Percentiles rank a stretch among this genome's conserved stretches.
Conservation (phyloP, 2,113 vertebrate genomes). For the Triplophysa rosa region DNA sequence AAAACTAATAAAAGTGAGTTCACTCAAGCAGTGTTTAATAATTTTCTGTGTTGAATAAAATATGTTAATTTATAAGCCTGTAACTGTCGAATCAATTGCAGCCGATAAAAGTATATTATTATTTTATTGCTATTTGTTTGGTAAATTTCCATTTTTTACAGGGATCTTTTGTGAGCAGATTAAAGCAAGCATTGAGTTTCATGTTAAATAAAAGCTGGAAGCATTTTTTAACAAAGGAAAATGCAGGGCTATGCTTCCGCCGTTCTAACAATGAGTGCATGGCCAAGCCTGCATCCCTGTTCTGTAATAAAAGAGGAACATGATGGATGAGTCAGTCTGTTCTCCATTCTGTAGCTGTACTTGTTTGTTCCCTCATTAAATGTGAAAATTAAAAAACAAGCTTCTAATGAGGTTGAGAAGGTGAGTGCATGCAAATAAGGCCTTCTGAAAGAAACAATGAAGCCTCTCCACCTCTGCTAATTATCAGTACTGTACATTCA, state of each 20-base stretch:
- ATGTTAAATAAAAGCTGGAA: constrained; percentile 26
- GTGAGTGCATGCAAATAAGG: constrained; percentile 26
- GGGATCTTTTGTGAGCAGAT: not conserved
- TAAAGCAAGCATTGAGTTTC: not conserved
- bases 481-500: not conserved
- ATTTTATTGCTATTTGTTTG: constrained; percentile 4
- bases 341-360: not conserved
- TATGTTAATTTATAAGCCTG: too few relatives aligned
- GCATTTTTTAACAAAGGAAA: not conserved
- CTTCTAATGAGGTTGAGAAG: constrained; percentile 9
- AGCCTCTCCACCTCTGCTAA: not conserved
- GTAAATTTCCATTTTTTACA: not conserved
- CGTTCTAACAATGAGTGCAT: not conserved
- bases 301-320: not conserved
- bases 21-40: too few relatives aligned
- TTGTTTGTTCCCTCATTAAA: constrained; percentile 29
- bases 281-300: not conserved
- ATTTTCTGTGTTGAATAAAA: not conserved
- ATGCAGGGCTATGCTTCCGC: not conserved
- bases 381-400: constrained; percentile 7
- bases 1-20: not conserved
- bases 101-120: constrained; percentile 32
- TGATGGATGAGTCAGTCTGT: constrained; percentile 19
- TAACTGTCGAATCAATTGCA: not conserved
- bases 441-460: constrained; percentile 6